Conservation (phyloP, 2,797 vertebrate genomes). For the Rhinogobio ventralis region DNA sequence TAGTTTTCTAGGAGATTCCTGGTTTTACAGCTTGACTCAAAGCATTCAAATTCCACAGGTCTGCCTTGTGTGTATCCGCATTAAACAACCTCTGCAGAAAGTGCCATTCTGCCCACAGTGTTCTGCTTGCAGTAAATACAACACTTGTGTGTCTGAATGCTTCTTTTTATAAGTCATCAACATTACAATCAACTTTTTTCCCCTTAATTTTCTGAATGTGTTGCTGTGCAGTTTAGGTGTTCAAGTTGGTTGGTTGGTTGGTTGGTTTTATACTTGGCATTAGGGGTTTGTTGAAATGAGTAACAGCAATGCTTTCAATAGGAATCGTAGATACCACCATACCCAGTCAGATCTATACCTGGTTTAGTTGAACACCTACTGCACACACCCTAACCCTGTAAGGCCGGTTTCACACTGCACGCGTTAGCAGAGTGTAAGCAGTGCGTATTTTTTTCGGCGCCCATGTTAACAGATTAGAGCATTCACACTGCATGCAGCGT, state of each 20-base stretch:
- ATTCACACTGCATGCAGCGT: too few relatives aligned
- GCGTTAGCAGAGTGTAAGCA: too few relatives aligned
- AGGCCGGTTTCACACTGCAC: too few relatives aligned
- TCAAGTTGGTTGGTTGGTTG: neutral
- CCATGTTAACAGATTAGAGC: too few relatives aligned
- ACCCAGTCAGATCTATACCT: too few relatives aligned
- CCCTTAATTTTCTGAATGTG: neutral
- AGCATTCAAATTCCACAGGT: slow-evolving; percentile 49
- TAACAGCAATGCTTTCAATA: neutral
- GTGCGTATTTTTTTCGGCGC: too few relatives aligned
- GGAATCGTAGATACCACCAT: neutral
- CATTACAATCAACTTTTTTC: neutral
- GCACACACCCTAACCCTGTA: too few relatives aligned
- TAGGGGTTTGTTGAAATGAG: neutral
- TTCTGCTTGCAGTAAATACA: neutral
- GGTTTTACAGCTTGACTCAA: slow-evolving; percentile 45
- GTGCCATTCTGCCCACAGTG: slow-evolving; percentile 22
- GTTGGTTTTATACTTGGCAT: neutral
- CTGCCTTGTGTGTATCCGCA: slow-evolving; percentile 4
- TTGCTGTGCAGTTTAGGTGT: neutral
- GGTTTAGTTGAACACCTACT: too few relatives aligned
- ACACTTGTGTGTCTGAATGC: neutral
- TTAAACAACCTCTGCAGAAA: neutral
- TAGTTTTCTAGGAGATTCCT: slow-evolving; percentile 35
- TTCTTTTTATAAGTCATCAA: neutral